Base-by-base conservation (phyloP, 2,113 vertebrate species). In the Uria lomvia region DNA sequence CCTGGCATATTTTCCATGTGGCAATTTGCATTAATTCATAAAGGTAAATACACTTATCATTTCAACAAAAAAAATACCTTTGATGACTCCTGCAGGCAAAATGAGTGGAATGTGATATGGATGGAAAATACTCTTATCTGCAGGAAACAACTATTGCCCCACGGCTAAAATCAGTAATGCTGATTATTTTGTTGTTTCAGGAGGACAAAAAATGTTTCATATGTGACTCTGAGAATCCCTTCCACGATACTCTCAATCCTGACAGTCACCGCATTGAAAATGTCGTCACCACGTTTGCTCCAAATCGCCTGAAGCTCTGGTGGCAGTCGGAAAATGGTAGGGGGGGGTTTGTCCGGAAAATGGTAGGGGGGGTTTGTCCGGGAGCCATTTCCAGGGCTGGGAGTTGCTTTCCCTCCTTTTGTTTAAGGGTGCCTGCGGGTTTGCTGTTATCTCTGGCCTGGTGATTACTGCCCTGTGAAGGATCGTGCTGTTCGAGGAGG, bases 271-370 rank as follows among this genome's bases (percentile, higher is more conserved):
- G 98, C 15, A 98, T 99, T 56, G 99, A 99, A 97, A 99, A 99
- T 21, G 99, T 99, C 0, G 99, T 99, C 93, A 99, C 99, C 10
- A 98, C 99, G 0, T 99, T 99, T 2, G 99, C 97, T 70, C 99
- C 98, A 1, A 99, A 99, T 96, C 98, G 99, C 75, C 98, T 99
- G 60, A 99, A 99, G 97, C 99, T 99, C 65, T 99, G 99, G 99
- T 99, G 99, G 99, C 99, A 99, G 93, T 99, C 99, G 0, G 99
- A 99, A 98, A 99, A 99, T 56, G 99, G 99, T 99, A 97, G 65
- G 98, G 59, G 59, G 34, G 18, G 18, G 36, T 75, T 97, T 75
- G 47, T 76, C 63, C 99, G 0, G 99, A 99, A 98, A 99, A 99
- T 56, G 99, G 99, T 99, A 97, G 65, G 98, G 59, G 34, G 18